These are phyloP conservation scores for Ceratosolen solmsi DNA, from an alignment of 1,140 invertebrate genomes.

Conservation along the genomic window DNA sequence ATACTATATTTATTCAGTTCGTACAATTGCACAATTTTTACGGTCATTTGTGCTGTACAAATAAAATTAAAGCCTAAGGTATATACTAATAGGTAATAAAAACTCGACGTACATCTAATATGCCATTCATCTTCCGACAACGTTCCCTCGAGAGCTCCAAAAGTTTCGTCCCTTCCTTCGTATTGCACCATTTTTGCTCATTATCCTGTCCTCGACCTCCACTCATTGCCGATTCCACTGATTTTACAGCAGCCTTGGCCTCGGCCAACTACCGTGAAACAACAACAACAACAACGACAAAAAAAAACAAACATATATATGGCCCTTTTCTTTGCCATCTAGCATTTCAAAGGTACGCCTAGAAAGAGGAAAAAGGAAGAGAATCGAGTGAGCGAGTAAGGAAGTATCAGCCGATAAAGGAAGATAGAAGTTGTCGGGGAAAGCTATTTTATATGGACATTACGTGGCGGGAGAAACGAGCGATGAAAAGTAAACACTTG, in stretches of 20 bases:
- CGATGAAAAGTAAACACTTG: slow-evolving; percentile 47
- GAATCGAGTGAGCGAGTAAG: too few species aligned
- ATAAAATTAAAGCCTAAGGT: too few species aligned
- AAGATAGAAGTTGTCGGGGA: not conserved
- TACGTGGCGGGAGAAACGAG: slow-evolving; percentile 21
- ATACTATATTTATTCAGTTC: too few species aligned
- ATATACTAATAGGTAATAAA: not conserved
- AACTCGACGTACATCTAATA: slow-evolving; percentile 29
- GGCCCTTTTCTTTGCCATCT: not conserved
- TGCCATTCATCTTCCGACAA: not conserved
- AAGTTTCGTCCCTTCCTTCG: not conserved
- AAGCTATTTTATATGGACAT: slow-evolving; percentile 19
- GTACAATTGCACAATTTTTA: too few species aligned
- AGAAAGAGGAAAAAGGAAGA: too few species aligned
- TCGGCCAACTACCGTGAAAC: slow-evolving; percentile 12
- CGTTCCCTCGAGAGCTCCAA: slow-evolving; percentile 21
- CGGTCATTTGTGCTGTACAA: too few species aligned
- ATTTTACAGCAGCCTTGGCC: slow-evolving; percentile 2
- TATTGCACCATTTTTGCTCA: not conserved
- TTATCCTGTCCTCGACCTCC: not conserved
- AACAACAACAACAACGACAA: not conserved
- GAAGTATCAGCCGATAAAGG: slow-evolving; percentile 5
- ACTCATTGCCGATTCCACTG: not conserved
- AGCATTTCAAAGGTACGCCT: too few species aligned
- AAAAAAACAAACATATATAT: not conserved